Percentiles rank a stretch among this genome's conserved stretches.
Conservation (phyloP, 2,797 vertebrate genomes). For the Kryptolebias ocellatus region DNA sequence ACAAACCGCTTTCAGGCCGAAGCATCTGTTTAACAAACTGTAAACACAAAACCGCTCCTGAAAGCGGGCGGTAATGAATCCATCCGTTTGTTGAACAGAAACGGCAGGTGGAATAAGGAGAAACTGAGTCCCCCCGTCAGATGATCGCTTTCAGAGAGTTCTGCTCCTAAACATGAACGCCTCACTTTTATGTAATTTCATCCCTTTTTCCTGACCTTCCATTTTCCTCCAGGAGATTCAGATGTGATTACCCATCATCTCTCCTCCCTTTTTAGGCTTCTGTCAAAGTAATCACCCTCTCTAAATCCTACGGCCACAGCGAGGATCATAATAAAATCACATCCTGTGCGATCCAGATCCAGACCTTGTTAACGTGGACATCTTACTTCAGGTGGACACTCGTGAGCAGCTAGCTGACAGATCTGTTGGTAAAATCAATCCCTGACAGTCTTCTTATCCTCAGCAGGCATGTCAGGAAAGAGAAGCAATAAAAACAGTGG, state of each 20-base stretch:
- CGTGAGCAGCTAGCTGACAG: constrained; percentile 20
- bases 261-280: constrained; percentile 15
- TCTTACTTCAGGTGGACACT: constrained; percentile 45
- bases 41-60: neutral
- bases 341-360: constrained; percentile 7
- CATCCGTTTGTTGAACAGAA: neutral
- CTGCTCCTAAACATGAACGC: constrained; percentile 17
- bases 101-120: neutral
- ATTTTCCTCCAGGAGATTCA: constrained; percentile 26
- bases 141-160: constrained; percentile 6
- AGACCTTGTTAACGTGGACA: constrained; percentile 26
- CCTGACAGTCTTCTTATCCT: constrained; percentile 34
- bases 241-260: constrained; percentile 47
- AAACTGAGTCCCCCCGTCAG: neutral
- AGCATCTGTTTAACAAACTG: constrained; percentile 5
- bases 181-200: constrained; percentile 56
- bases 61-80: constrained; percentile 1
- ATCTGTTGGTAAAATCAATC: constrained; percentile 41
- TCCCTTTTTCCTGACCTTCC: constrained; percentile 33
- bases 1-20: neutral
- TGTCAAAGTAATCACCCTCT: constrained; percentile 34
- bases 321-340: constrained; percentile 38
- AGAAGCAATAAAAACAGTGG: constrained; percentile 29
- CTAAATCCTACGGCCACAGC: constrained; percentile 16
- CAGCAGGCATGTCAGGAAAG: constrained; percentile 11